A percentile compares a stretch with the other conserved stretches of the same genome.
phyloP scores from a whole-genome alignment of 1,140 invertebrate genomes.

The Drosophila repleta region DNA sequence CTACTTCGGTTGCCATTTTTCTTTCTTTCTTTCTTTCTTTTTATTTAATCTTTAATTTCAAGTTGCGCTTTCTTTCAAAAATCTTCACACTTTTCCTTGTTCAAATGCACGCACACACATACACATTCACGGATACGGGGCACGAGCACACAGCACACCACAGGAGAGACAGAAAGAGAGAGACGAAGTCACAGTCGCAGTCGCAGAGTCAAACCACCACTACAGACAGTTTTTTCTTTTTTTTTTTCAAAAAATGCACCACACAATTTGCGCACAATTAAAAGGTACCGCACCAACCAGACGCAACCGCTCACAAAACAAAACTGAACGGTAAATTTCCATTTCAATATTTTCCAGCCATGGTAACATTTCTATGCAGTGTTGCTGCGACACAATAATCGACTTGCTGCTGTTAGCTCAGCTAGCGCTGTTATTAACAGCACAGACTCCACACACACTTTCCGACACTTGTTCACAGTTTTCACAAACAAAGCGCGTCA shows the following conservation, averaged over 20 bases:
- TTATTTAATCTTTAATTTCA: constrained; percentile 39
- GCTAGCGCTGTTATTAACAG: constrained; percentile 19
- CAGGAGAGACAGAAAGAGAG: constrained; percentile 44
- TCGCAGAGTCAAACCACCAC: constrained; percentile 48
- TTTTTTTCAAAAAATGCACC: constrained; percentile 61
- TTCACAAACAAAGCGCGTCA: constrained; percentile 61
- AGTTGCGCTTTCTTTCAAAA: constrained; percentile 68
- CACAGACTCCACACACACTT: constrained; percentile 4
- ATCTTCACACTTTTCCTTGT: constrained; percentile 76
- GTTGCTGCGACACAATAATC: constrained; percentile 26
- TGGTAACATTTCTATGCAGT: constrained; percentile 41
- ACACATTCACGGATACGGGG: constrained; percentile 46
- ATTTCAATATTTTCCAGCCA: constrained; percentile 52
- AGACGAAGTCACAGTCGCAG: constrained; percentile 40
- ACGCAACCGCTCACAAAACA: constrained; percentile 62
- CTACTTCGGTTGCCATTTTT: constrained; percentile 90
- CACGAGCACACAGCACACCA: constrained; percentile 34
- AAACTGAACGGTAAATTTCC: constrained; percentile 55
- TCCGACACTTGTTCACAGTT: constrained; percentile 27
- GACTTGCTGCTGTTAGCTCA: constrained; percentile 22
- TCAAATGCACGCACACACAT: constrained; percentile 60
- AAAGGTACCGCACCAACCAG: constrained; percentile 57
- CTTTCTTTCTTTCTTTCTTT: constrained; percentile 83
- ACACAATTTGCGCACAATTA: constrained; percentile 47
- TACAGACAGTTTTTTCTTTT: constrained; percentile 47